phyloP scores from a whole-genome alignment of 2,888 invertebrate species.

The Ypsolopha sequella region DNA sequence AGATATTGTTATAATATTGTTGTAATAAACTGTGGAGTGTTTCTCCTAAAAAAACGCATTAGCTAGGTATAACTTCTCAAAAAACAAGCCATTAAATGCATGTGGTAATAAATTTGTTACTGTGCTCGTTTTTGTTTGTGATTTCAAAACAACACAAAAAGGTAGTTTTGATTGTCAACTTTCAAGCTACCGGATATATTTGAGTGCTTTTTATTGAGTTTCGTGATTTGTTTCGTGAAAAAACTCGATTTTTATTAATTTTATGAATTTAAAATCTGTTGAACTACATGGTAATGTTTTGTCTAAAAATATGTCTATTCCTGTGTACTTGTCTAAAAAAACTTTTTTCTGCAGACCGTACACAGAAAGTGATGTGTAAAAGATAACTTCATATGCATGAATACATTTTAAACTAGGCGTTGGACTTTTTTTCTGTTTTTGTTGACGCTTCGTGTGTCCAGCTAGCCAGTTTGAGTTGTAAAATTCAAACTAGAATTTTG shows the following conservation, averaged over 20 bases:
- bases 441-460: background rate
- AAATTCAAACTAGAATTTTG: no score
- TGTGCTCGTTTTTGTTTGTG: no score
- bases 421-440: background rate
- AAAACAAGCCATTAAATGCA: no score
- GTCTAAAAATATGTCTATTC: background rate
- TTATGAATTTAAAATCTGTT: background rate
- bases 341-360: background rate
- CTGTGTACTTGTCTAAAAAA: background rate
- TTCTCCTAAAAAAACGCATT: no score
- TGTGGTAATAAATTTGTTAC: no score
- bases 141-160: no score
- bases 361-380: background rate
- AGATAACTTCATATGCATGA: slow-evolving; percentile 2
- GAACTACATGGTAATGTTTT: background rate
- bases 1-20: no score
- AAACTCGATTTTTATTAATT: background rate
- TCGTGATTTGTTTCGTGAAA: background rate
- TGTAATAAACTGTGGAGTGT: no score
- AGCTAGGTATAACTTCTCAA: no score
- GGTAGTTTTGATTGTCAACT: no score
- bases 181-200: no score
- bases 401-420: background rate
- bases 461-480: background rate
- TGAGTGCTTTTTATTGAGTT: no score